A percentile compares a stretch with the other conserved stretches of the same genome.
Evolutionary conservation across 2,113 vertebrate species (phyloP).

Genomic region (Cardinalis cardinalis): DNA sequence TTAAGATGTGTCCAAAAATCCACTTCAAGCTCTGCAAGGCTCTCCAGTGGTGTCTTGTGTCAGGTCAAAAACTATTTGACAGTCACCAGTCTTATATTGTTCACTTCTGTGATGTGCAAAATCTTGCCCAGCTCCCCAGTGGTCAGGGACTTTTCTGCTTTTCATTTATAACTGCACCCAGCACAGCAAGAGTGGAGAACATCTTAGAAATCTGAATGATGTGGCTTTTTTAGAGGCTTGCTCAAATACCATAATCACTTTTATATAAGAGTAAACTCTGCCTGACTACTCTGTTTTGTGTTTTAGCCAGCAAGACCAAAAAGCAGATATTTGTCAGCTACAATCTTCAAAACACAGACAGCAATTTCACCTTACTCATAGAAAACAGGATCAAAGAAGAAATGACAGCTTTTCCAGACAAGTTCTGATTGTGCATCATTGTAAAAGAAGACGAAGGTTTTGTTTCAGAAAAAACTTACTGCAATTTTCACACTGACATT

Average conservation of each 20-base stretch:
- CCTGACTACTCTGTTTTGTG: conserved; percentile 23
- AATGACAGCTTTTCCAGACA: conserved; percentile 87
- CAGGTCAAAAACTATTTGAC: not conserved
- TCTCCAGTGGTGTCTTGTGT: not conserved
- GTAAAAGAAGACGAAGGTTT: not conserved
- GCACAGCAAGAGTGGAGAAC: not conserved
- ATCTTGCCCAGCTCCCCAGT: rapidly evolving
- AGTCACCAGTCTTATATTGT: not conserved
- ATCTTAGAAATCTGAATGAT: not conserved
- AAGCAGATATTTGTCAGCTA: conserved; percentile 96
- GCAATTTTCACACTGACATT: not conserved
- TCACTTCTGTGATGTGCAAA: not conserved
- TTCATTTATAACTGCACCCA: not conserved
- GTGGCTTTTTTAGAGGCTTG: not conserved
- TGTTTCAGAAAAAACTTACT: conserved; percentile 43
- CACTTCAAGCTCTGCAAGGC: not conserved
- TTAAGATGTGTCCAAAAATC: not conserved
- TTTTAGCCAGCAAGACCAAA: conserved; percentile 91
- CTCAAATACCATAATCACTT: not conserved
- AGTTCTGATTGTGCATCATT: conserved; percentile 75
- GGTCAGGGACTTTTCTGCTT: not conserved
- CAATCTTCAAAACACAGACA: conserved; percentile 83
- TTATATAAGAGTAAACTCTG: not conserved
- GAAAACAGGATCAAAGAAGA: conserved; percentile 95
- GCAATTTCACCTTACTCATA: conserved; percentile 82